phyloP scores from a whole-genome alignment of 2,888 invertebrate genomes.

The Cerastoderma edule region DNA sequence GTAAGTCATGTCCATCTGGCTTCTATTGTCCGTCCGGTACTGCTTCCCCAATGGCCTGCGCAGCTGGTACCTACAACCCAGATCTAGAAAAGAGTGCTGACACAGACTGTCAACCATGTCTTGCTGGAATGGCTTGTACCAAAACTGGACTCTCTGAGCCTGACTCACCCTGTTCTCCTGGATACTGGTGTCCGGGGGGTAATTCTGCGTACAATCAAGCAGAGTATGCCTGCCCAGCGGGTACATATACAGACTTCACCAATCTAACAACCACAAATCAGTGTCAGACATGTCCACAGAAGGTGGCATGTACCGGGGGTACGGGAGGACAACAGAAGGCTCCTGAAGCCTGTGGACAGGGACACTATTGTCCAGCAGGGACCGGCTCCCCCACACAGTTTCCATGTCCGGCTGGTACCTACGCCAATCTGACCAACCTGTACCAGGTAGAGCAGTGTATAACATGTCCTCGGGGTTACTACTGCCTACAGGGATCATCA shows the following conservation, averaged over 20 bases:
- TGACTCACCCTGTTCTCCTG: slow-evolving; percentile 78
- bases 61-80: slow-evolving; percentile 78
- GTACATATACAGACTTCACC: slow-evolving; percentile 77
- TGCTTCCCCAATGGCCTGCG: slow-evolving; percentile 72
- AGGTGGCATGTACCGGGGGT: slow-evolving; percentile 75
- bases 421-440: slow-evolving; percentile 79
- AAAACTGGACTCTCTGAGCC: slow-evolving; percentile 73
- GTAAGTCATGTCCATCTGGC: slow-evolving; percentile 73
- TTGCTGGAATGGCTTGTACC: slow-evolving; percentile 79
- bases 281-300: slow-evolving; percentile 74
- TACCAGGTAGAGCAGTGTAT: slow-evolving; percentile 76
- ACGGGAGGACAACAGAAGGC: slow-evolving; percentile 81
- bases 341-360: slow-evolving; percentile 78
- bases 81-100: slow-evolving; percentile 58
- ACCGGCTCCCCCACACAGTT: slow-evolving; percentile 74
- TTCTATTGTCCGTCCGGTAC: slow-evolving; percentile 71
- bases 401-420: slow-evolving; percentile 81
- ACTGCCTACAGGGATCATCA: slow-evolving; percentile 78
- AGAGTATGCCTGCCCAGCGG: slow-evolving; percentile 80
- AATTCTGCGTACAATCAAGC: slow-evolving; percentile 77
- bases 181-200: slow-evolving; percentile 81
- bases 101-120: slow-evolving; percentile 72
- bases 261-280: slow-evolving; percentile 79
- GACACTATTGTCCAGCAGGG: slow-evolving; percentile 80
- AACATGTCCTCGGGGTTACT: slow-evolving; percentile 77